Base-by-base conservation (phyloP, 2,797 vertebrate genomes). In the Rhynchotus rufescens region DNA sequence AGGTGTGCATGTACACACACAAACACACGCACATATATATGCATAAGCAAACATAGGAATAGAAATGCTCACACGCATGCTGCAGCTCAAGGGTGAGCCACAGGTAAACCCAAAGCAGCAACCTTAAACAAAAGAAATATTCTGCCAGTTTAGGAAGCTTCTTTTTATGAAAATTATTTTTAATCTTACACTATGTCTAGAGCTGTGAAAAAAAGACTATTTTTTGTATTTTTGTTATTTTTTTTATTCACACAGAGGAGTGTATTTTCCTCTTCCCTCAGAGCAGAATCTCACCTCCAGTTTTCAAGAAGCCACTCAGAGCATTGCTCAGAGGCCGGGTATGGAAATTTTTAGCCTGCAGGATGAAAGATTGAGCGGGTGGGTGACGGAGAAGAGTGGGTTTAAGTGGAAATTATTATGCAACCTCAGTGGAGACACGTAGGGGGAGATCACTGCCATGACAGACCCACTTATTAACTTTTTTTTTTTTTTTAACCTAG, bases 341-440 rank as follows among this genome's bases (percentile, higher is more conserved):
- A 3, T 3, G 84, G 84, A 96, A 95, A 90, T 60, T 93, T 90
- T 94, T 83, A 89, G 91, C 66, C 59, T 40, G 47, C 83, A 72
- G n/a, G 51, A 26, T 90, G 57, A 82, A 84, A 82, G 32, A 66
- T 52, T 80, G 32, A 61, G 12, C 0, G 0, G 65, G 84, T 83
- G 90, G 81, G 88, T 89, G 84, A 95, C 51, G 0, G 51, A 91
- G 64, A 89, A 81, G 60, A 95, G 90, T 90, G 69, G 73, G 81
- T 69, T 87, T 90, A 42, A 69, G 28, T 66, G 95, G 93, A 95
- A 95, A 94, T 75, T 90, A 73, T 80, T 94, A 67, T 13, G 15
- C 88, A 89, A 52, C 45, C 5, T 66, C 65, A 72, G 57, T 32
- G 80, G 47, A 92, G 67, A 68, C 25, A 62, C 0, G 1, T 38